Percentiles rank a stretch among this genome's conserved stretches.
phyloP scores from a whole-genome alignment of 2,797 vertebrate species.

The Sebastes elongatus region DNA sequence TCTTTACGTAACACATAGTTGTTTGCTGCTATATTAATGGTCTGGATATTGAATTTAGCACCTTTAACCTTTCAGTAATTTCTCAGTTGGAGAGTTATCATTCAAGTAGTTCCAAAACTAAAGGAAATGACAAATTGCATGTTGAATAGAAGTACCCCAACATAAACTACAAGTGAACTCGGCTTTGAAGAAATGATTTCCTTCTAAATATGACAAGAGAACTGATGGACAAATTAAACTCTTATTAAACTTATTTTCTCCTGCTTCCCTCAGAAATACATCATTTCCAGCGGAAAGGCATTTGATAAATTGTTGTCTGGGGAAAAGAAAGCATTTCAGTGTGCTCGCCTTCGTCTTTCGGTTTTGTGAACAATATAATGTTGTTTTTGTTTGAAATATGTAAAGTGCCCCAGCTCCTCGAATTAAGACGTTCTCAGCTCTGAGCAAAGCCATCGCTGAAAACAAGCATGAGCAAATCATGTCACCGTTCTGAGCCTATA shows the following conservation, averaged over 20 bases:
- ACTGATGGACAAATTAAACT: conserved; percentile 28
- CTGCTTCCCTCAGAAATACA: conserved; percentile 15
- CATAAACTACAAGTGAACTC: neutral
- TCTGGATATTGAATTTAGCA: no score
- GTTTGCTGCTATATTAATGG: no score
- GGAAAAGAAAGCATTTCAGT: conserved; percentile 1
- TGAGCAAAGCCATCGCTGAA: conserved; percentile 55
- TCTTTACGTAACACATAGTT: no score
- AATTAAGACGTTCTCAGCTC: conserved; percentile 70
- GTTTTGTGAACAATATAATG: conserved; percentile 34
- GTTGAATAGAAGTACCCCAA: neutral
- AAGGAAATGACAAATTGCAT: neutral
- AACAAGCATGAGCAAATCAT: conserved; percentile 73
- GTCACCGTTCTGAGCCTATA: conserved; percentile 68
- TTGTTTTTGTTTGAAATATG: conserved; percentile 49
- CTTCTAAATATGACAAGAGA: conserved; percentile 9
- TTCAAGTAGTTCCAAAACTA: neutral
- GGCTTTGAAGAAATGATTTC: conserved; percentile 17
- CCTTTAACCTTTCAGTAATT: neutral
- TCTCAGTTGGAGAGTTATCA: neutral
- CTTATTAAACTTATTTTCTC: conserved; percentile 1
- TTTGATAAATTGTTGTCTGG: conserved; percentile 29
- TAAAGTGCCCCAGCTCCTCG: conserved; percentile 40
- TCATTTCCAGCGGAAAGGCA: conserved; percentile 9
- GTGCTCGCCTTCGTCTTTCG: conserved; percentile 34